Evolutionary conservation across 2,888 invertebrate species (phyloP).

Genomic region (Dolomedes plantarius): DNA sequence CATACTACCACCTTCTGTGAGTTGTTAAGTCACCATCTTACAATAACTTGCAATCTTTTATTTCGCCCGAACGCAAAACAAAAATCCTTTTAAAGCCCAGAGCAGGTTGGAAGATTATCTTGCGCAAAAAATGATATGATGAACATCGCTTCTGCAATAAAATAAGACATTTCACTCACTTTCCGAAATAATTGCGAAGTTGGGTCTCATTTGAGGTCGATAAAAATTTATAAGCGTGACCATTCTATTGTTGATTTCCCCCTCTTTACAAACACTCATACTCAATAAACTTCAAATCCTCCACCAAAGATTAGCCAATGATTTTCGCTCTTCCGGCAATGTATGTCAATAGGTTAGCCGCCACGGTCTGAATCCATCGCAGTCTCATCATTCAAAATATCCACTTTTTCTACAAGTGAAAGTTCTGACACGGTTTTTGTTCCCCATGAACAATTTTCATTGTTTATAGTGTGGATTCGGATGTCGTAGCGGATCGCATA

Average conservation of each 20-base stretch:
- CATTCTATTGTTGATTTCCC: slow-evolving; percentile 57
- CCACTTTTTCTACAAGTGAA: slow-evolving; percentile 62
- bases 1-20: too few relatives aligned
- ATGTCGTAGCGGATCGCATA: slow-evolving; percentile 32
- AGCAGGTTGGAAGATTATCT: background rate
- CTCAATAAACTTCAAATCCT: slow-evolving; percentile 55
- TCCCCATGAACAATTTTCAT: slow-evolving; percentile 54
- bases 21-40: background rate
- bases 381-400: slow-evolving; percentile 61
- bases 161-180: slow-evolving; percentile 26
- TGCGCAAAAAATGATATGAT: background rate
- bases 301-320: slow-evolving; percentile 50
- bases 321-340: slow-evolving; percentile 50
- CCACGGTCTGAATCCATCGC: slow-evolving; percentile 65
- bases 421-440: slow-evolving; percentile 64
- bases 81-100: background rate
- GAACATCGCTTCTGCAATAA: slow-evolving; percentile 38
- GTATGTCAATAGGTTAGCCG: slow-evolving; percentile 67
- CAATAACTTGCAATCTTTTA: background rate
- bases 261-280: too few relatives aligned
- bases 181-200: slow-evolving; percentile 45
- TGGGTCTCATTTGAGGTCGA: slow-evolving; percentile 61
- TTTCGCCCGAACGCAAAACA: background rate
- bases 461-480: slow-evolving; percentile 51
- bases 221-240: slow-evolving; percentile 70